Base-by-base conservation (phyloP, 2,797 vertebrate genomes). In the Microctenopoma steveboyesi region DNA sequence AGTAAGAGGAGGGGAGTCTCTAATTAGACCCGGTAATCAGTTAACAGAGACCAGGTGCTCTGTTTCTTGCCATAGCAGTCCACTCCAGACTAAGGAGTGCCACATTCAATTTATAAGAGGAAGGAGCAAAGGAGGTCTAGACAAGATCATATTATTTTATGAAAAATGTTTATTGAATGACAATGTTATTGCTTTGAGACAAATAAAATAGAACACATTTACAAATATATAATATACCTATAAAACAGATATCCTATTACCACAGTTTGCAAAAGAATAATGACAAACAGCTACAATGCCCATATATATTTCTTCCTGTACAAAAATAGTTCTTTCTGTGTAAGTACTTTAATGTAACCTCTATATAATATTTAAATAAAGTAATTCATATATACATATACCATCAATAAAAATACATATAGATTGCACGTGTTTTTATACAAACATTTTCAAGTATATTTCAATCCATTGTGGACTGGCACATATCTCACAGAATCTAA, bases 291-390 rank as follows among this genome's bases (percentile, higher is more conserved):
- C 86, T 93, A 94, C 86, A 94, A 95, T 95, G 93, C 93, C 93
- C 93, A 91, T 92, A 93, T 89, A 90, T 88, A 87, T 86, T 85
- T 91, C 87, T 88, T 93, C 88, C 92, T 93, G 90, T 95, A 94
- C 91, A 94, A 94, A 95, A 95, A 94, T 95, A 95, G 84, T 85
- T 91, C 87, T 88, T 93, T 87, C 92, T 93, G 90, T 95, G 94
- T 91, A 94, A 94, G 84, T 92, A 93, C 82, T 92, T 91, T 85
- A 86, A 89, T 92, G 89, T 90, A 88, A 92, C 81, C 54, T 89
- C 79, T 92, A 92, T 92, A 93, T 92, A 92, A 93, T 87, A 92
- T 92, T 94, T 95, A 94, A 95, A 95, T 94, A 94, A 91, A 83
- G 75, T 64, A 88, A 91, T 86, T 87, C 91, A 82, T 90, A 94